Percentiles rank a stretch among this genome's conserved stretches.
These are phyloP conservation scores for Camponotus floridanus DNA, from an alignment of 1,140 invertebrate genomes.

Conservation along the genomic window DNA sequence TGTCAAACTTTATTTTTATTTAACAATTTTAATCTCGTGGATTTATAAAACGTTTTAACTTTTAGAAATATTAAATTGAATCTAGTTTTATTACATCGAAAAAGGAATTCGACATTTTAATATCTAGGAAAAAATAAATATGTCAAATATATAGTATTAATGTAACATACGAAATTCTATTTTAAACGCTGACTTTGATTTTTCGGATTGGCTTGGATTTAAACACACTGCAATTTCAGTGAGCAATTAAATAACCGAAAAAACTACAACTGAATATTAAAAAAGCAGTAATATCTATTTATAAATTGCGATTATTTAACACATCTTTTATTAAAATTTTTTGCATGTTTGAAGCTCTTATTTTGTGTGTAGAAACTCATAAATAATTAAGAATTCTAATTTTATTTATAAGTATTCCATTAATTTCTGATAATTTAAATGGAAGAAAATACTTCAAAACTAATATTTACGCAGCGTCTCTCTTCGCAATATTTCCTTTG, in stretches of 20 bases:
- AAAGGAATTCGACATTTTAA: not conserved
- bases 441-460: too few species aligned
- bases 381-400: too few species aligned
- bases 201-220: not conserved
- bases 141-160: not conserved
- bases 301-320: not conserved
- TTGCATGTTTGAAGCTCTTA: too few species aligned
- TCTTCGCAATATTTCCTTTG: too few species aligned
- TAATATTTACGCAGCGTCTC: too few species aligned
- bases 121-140: not conserved
- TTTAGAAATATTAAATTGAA: too few species aligned
- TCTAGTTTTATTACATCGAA: too few species aligned
- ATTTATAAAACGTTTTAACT: not conserved
- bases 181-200: not conserved
- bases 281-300: slow-evolving; percentile 1
- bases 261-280: not conserved
- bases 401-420: too few species aligned
- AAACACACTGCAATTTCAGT: not conserved
- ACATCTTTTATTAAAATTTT: slow-evolving; percentile 7
- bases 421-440: too few species aligned
- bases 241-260: not conserved
- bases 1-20: not conserved
- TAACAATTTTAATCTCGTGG: not conserved
- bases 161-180: not conserved
- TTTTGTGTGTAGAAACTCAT: too few species aligned